phyloP scores from a whole-genome alignment of 2,113 vertebrate genomes.

The Passer domesticus region DNA sequence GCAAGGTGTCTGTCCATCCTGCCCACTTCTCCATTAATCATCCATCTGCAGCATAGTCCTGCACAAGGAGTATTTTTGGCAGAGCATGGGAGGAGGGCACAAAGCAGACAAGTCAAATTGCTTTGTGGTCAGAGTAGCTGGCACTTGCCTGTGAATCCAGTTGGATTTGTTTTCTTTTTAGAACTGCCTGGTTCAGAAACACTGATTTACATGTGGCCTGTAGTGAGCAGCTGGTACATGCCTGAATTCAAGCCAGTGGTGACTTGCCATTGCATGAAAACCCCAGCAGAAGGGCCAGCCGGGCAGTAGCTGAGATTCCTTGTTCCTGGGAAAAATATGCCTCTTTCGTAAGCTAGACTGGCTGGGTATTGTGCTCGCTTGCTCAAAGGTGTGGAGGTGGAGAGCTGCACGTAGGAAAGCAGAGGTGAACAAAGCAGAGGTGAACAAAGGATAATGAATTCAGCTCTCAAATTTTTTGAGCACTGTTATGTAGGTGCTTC shows the following conservation, averaged over 20 bases:
- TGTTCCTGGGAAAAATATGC: slow-evolving; percentile 10
- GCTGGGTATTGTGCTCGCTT: neutral
- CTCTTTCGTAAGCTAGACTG: neutral
- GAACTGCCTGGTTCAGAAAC: neutral
- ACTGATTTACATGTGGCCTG: slow-evolving; percentile 10
- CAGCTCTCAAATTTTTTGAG: neutral
- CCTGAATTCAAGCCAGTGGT: neutral
- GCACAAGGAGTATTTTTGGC: neutral
- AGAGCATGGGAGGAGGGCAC: neutral
- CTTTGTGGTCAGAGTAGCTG: neutral
- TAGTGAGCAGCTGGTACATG: neutral
- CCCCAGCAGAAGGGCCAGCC: neutral
- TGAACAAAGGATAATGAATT: neutral
- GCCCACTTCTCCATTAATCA: neutral
- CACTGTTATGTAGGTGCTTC: neutral
- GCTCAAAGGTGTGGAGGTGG: neutral
- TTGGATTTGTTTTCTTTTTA: slow-evolving; percentile 39
- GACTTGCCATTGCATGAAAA: slow-evolving; percentile 12
- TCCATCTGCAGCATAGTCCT: neutral
- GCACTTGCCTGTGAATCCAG: neutral
- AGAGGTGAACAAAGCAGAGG: neutral
- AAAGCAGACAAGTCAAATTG: neutral
- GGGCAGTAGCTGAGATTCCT: neutral
- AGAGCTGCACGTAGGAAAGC: slow-evolving; percentile 3
- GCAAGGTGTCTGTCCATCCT: neutral